Evolutionary conservation across 2,113 vertebrate genomes (phyloP), one percentile per base, ranked within the genome.

Genomic region (Oncorhynchus clarkii): DNA sequence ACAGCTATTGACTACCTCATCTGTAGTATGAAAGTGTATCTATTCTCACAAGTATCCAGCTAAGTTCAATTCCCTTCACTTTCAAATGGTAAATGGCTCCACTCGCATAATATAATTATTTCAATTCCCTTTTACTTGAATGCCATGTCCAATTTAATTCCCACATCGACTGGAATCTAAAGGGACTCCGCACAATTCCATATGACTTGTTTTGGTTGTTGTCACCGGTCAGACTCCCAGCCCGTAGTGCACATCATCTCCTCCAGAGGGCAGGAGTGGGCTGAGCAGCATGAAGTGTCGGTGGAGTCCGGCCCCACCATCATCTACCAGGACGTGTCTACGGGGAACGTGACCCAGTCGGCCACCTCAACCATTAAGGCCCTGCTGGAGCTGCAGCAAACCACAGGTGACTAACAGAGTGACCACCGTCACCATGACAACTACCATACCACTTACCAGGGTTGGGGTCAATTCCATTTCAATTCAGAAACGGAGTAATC

Each of bases 361-460:
- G 98, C 98, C 29, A 95, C 98, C 12, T 98, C 98, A 78, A 99
- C 98, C 4, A 99, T 99, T 85, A 99, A 98, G 93, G 98, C 98
- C 12, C 90, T 99, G 45, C 89, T 99, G 88, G 98, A 99, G 88
- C 95, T 99, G 78, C 98, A 99, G 84, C 97, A 99, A 87, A 97
- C 95, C 34, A 94, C 95, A 93, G 96, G 98, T 97, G 80, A 86
- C 91, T 84, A 73, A n/a, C 68, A 51, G 12, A 51, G 14, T 54
- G 51, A 54, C 51, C 16, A 9, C 45, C 0, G 14, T 22, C 68
- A 18, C 67, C 67, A 39, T 24, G 18, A 16, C 13, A n/a, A 68
- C 0, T 27, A 31, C 39, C 27, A 65, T 20, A 1, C 60, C 60
- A 24, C 16, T 54, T 54, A 54, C 14, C 51, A 54, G 51, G 51